Conservation (phyloP, 1,140 invertebrate species). For the Scaptomyza pallida region DNA sequence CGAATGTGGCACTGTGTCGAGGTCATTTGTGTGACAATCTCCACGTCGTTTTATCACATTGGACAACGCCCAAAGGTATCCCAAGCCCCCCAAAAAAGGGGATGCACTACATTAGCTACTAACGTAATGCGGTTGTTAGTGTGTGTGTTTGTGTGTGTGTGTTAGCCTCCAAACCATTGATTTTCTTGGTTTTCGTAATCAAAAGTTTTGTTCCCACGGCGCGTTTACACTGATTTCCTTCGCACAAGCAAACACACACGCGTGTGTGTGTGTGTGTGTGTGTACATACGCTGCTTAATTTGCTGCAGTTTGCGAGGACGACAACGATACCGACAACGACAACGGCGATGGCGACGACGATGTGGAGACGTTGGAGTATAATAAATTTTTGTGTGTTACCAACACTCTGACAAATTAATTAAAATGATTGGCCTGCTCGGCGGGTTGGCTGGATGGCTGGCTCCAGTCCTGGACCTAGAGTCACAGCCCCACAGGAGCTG, state of each 20-base stretch:
- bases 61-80: conserved; percentile 39
- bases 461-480: background rate
- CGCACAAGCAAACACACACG: conserved; percentile 39
- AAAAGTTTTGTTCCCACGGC: conserved; percentile 75
- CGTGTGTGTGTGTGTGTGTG: background rate
- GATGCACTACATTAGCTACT: conserved; percentile 32
- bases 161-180: conserved; percentile 48
- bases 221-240: conserved; percentile 73
- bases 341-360: conserved; percentile 13
- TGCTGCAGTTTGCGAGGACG: conserved; percentile 60
- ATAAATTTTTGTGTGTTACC: conserved; percentile 83
- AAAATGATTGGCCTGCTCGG: conserved; percentile 82
- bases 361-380: conserved; percentile 71
- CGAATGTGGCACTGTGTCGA: conserved; percentile 15
- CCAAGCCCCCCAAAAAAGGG: background rate
- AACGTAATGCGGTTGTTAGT: conserved; percentile 1
- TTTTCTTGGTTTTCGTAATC: conserved; percentile 80
- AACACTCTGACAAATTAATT: conserved; percentile 84
- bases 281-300: conserved; percentile 61
- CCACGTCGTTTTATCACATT: conserved; percentile 43
- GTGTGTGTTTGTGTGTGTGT: conserved; percentile 22
- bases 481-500: conserved; percentile 30
- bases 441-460: conserved; percentile 36
- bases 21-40: conserved; percentile 44
- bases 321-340: conserved; percentile 13